Base-by-base conservation (phyloP, 2,797 vertebrate genomes). In the Tenualosa thibaudeaui region DNA sequence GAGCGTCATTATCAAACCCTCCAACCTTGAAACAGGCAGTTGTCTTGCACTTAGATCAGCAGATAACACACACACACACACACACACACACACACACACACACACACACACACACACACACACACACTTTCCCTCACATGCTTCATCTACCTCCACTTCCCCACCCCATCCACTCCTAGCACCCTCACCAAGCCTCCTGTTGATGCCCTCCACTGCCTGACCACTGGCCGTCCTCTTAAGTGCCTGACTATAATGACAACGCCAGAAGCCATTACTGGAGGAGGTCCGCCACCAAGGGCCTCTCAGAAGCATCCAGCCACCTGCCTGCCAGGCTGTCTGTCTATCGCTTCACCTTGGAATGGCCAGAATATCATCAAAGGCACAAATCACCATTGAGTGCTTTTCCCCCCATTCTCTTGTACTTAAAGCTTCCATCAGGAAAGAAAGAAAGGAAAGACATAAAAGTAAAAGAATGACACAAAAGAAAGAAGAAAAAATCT, bases 261-360 rank as follows among this genome's bases (percentile, higher is more conserved):
- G 50, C 53, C 60, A 68, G 68, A 81, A 89, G 84, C 26, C 22
- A 82, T 86, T 86, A 81, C 62, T 50, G 85, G 22, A 88, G 82
- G 82, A 10, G 19, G 51, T 15, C 31, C 17, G 50, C 31, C 82
- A 50, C 62, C 58, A 88, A 88, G 51, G 6, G 5, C 83, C 15
- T 86, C 86, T 86, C 37, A 86, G 85, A 84, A 7, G 8, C 51
- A 40, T 53, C 50, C 22, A 53, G 51, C 22, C 9, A 31, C 53
- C 62, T 62, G 58, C 58, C 58, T 26, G 62, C 9, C 62, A 4
- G 9, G 8, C 62, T 31, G 26, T 65, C 62, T 13, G 9, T 65
- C 24, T 31, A 12, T 24, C 31, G 24, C 62, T 65, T 65, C 62
- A 65, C 62, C 62, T 65, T 65, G 62, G 62, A 58, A 58, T 19